These are phyloP conservation scores for Palaemon carinicauda DNA, from an alignment of 1,140 invertebrate species.

Conservation along the genomic window DNA sequence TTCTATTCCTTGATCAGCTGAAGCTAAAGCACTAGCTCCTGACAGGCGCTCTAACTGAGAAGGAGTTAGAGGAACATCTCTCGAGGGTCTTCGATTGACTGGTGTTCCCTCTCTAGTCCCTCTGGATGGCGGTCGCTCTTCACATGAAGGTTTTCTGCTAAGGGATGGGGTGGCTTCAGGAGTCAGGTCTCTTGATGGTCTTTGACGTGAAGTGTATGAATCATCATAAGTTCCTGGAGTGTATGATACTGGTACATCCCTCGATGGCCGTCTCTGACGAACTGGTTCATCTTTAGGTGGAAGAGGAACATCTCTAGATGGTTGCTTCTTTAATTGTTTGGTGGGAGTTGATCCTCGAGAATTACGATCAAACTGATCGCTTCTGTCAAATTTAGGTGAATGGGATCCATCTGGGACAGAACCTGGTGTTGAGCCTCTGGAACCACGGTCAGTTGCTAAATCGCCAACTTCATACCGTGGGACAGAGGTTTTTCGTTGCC, in stretches of 20 bases:
- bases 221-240: too few species aligned
- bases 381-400: neutral
- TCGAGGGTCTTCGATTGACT: constrained; percentile 29
- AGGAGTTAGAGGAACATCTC: constrained; percentile 43
- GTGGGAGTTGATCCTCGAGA: neutral
- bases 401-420: neutral
- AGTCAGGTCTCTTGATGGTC: neutral
- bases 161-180: neutral
- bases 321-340: constrained; percentile 31
- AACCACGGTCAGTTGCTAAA: neutral
- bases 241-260: neutral
- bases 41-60: constrained; percentile 19
- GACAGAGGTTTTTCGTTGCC: constrained; percentile 1
- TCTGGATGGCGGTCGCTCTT: constrained; percentile 35
- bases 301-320: constrained; percentile 40
- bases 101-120: neutral
- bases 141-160: neutral
- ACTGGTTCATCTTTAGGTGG: neutral
- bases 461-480: neutral
- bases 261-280: neutral
- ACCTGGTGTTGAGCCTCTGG: neutral
- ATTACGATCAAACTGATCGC: neutral
- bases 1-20: neutral
- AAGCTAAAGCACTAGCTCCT: neutral
- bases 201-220: too few species aligned